Evolutionary conservation across 2,113 vertebrate genomes (phyloP).

Genomic region (Equus przewalskii): DNA sequence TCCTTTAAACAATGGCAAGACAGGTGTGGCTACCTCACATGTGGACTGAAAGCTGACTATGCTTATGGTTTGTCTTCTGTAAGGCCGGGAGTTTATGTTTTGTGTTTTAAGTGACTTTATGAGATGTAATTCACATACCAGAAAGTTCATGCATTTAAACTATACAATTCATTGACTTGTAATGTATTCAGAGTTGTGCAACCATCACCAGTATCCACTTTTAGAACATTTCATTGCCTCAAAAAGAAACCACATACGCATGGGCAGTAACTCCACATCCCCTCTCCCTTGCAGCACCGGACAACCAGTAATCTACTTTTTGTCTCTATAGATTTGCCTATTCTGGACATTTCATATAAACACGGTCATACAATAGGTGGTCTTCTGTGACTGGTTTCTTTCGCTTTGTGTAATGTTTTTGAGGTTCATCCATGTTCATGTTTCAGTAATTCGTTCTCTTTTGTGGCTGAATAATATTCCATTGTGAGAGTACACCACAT

Average conservation of each 20-base stretch:
- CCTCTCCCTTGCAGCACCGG: not conserved
- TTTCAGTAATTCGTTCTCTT: no score
- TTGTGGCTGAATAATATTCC: not conserved
- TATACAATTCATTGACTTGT: not conserved
- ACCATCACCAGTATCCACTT: not conserved
- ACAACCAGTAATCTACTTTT: not conserved
- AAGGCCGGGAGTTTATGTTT: not conserved
- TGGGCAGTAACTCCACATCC: fast-evolving
- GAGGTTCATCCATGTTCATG: not conserved
- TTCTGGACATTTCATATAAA: not conserved
- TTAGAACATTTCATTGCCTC: not conserved
- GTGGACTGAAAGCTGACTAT: not conserved
- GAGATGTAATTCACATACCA: not conserved
- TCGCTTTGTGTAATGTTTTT: not conserved
- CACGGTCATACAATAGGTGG: fast-evolving
- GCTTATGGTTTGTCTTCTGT: not conserved
- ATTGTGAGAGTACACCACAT: fast-evolving
- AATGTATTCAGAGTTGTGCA: not conserved
- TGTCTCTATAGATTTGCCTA: not conserved
- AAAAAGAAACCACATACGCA: not conserved
- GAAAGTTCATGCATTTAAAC: not conserved
- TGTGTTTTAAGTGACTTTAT: not conserved
- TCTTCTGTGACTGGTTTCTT: not conserved
- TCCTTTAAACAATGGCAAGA: fast-evolving
- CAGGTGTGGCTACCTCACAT: fast-evolving